Base-by-base conservation (phyloP, 2,888 invertebrate genomes). In the Acanthoscelides obtectus region DNA sequence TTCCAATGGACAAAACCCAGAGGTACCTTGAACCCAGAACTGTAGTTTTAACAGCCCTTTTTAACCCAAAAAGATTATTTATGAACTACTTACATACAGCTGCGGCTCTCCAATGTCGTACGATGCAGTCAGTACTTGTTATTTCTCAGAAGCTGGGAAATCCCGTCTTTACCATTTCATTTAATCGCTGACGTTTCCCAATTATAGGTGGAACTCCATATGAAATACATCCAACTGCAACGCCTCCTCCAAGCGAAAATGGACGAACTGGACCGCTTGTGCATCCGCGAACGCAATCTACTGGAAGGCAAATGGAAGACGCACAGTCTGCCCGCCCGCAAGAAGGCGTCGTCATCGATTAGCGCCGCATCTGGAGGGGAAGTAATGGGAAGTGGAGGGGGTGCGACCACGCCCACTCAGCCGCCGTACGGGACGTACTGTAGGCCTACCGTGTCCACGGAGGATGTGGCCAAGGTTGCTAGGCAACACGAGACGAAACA, bases 201-300 rank as follows among this genome's bases (percentile, higher is more conserved):
- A 45, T 45, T 45, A 12, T 77, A 91, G 91, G 91, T 97, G 64
- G 96, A 97, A 81, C 89, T 98, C 0, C 96, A 98, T 84, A 94
- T 97, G 89, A 91, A 97, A 74, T 96, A 95, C 82, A 94, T 98
- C 76, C 95, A 95, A 81, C 88, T 98, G 27, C 96, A 96, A 86
- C 89, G 94, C 78, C 88, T 93, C 63, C 86, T 97, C 22, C 95
- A 96, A 84, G 90, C 90, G 67, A 95, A 96, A 85, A 91, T 95
- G 89, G 90, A 91, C 67, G 96, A 96, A 84, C 84, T 96, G 70
- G 96, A 96, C 83, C 90, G 94, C 70, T 88, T 96, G 5, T 93
- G 93, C 78, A 86, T 94, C 71, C 89, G 93, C 2, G 96, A 96
- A 84, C 89, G 94, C 71, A 94, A 96, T 81, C 88, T 96, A 17